Evolutionary conservation across 2,113 vertebrate genomes (phyloP), one percentile per base, ranked within the genome.

Genomic region (Tachysurus fulvidraco): DNA sequence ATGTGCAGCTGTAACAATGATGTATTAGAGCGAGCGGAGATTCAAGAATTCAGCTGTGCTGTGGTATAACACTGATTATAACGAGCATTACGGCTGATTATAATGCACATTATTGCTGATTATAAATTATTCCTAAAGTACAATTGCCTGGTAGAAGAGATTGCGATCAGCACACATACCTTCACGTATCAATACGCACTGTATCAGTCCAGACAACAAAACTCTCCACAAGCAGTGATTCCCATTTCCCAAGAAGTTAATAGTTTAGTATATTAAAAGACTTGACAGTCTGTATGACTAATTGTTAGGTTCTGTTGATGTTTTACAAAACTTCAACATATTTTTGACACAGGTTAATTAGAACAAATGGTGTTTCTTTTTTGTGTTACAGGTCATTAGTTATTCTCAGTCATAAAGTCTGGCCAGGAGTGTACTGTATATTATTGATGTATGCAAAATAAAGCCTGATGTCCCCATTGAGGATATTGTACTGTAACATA

Each of bases 151-250:
- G 41, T 64, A 52, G 12, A 28, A 64, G 41, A 30, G 25, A 19
- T 83, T 71, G 52, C 55, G 25, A 83, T 71, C 65, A 71, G 82
- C 21, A 14, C 25, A 77, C 74, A 77, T 54, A 46, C 91, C 85
- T 57, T 87, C 69, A 80, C 83, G 88, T 86, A 89, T 77, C 54
- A 55, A 69, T 85, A 90, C 88, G 64, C 86, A 90, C 92, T 88
- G 89, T 84, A 46, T 77, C 60, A 83, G 81, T 91, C 88, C 84
- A 57, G 73, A 87, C 25, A 36, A 13, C 86, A 91, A 84, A 73
- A 71, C 85, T 86, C 67, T 85, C n/a, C 74, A 64, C 73, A 85
- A 78, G 41, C 4, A 67, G 46, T 25, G 41, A 52, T 5, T 41
- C n/a, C 19, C 17, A 19, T 67, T 77, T 67, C 50, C 44, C 6